Evolutionary conservation across 2,113 vertebrate genomes (phyloP).

Genomic region (Chaetodon trifascialis): DNA sequence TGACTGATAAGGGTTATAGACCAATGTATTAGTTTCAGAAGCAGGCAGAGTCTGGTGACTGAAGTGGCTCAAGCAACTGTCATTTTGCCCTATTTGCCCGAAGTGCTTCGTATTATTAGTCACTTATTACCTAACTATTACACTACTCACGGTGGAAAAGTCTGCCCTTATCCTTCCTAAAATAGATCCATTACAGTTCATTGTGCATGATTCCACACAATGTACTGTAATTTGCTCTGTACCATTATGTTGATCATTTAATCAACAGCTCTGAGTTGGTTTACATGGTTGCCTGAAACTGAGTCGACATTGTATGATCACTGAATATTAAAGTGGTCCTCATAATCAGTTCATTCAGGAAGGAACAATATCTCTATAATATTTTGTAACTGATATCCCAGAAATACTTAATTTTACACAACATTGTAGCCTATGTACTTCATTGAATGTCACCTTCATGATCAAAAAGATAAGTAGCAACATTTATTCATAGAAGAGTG

Average conservation of each 20-base stretch:
- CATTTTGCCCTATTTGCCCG: not conserved
- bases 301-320: not conserved
- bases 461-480: too few species aligned
- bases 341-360: conserved; percentile 19
- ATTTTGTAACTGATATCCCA: too few species aligned
- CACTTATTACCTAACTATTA: not conserved
- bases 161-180: not conserved
- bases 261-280: not conserved
- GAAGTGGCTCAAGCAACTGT: not conserved
- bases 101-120: not conserved
- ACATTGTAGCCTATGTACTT: too few species aligned
- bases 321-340: conserved; percentile 1
- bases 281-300: conserved; percentile 9
- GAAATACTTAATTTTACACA: too few species aligned
- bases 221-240: not conserved
- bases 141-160: not conserved
- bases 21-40: conserved; percentile 6
- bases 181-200: too few species aligned
- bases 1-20: conserved; percentile 16
- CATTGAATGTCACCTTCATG: too few species aligned
- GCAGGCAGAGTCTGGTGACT: not conserved
- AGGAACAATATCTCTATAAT: too few species aligned
- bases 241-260: not conserved
- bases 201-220: not conserved
- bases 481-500: too few species aligned